Evolutionary conservation across 2,888 invertebrate species (phyloP).

Genomic region (Agrochola circellaris): DNA sequence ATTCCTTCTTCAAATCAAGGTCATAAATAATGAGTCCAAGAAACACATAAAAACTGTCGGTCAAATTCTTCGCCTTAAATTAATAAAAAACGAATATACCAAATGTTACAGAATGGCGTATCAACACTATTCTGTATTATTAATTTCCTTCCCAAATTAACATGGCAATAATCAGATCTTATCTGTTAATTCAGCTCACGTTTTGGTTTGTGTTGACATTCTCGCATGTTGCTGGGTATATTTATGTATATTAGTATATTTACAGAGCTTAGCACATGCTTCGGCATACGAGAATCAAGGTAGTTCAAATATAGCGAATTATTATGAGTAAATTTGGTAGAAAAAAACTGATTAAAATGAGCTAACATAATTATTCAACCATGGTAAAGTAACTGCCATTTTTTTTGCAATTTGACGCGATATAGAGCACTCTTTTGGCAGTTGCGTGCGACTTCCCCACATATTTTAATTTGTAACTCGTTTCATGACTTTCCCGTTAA

Average conservation of each 20-base stretch:
- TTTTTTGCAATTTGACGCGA: neutral
- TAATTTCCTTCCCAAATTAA: constrained; percentile 41
- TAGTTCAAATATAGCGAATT: neutral
- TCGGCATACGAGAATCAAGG: neutral
- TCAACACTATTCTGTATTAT: constrained; percentile 14
- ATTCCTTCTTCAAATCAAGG: neutral
- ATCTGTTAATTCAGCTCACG: constrained; percentile 53
- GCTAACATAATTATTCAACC: neutral
- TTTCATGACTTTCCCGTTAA: neutral
- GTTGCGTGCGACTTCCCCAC: neutral
- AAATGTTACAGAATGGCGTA: neutral
- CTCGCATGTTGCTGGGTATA: constrained; percentile 16
- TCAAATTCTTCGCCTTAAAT: neutral
- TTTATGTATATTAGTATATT: neutral
- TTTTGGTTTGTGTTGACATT: constrained; percentile 40
- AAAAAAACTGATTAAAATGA: neutral
- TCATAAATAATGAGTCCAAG: neutral
- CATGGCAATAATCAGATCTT: constrained; percentile 45
- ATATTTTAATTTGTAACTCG: neutral
- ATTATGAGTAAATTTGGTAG: neutral
- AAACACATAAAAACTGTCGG: neutral
- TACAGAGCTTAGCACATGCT: neutral
- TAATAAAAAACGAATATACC: too few relatives aligned
- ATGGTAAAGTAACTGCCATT: neutral
- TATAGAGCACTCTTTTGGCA: neutral